Conservation (phyloP, 2,113 vertebrate species). For the cattle (Bos taurus) region ARS-UCD2.0 NC_037331.1:3860501-3861000, state of each 20-base stretch:
- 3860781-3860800: too few relatives aligned
- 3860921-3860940: neutral
- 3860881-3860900: neutral
- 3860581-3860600: neutral
- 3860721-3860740: neutral
- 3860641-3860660: neutral
- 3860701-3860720: neutral
- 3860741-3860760: neutral
- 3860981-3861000: neutral
- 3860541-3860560: neutral
- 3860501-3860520: neutral
- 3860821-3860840: neutral
- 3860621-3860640: neutral
- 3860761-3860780: accelerated
- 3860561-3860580: neutral
- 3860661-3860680: neutral
- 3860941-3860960: neutral
- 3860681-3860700: neutral
- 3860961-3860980: neutral
- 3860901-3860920: neutral
- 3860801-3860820: accelerated
- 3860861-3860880: neutral
- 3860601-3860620: neutral
- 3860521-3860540: neutral
- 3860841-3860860: neutral